Conservation (phyloP, 2,113 vertebrate genomes). For the Mugil cephalus region DNA sequence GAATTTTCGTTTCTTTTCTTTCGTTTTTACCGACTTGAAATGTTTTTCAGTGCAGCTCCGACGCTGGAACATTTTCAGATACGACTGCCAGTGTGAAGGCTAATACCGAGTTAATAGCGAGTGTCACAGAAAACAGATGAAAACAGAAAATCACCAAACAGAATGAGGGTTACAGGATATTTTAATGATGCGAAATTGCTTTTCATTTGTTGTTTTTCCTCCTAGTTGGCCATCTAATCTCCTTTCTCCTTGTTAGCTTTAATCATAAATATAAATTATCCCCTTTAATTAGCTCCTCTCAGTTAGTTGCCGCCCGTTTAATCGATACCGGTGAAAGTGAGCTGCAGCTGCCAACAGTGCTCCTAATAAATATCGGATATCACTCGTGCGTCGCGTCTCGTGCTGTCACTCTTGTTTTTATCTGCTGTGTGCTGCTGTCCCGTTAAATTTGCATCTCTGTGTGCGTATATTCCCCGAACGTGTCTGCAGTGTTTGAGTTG, state of each 20-base stretch:
- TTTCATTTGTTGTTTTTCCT: conserved; percentile 4
- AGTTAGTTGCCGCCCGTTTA: conserved; percentile 8
- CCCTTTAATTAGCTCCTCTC: conserved; percentile 29
- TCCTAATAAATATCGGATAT: conserved; percentile 26
- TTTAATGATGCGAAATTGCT: too few relatives aligned
- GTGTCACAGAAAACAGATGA: too few relatives aligned
- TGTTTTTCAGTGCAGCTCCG: too few relatives aligned
- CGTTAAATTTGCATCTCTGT: conserved; percentile 23
- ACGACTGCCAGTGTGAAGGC: too few relatives aligned
- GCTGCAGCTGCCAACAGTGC: conserved; percentile 29
- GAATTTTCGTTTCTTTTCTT: too few relatives aligned
- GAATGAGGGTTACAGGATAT: too few relatives aligned
- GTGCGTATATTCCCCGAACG: conserved; percentile 41
- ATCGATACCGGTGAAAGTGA: conserved; percentile 17
- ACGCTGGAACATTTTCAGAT: too few relatives aligned
- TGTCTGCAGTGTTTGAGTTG: conserved; percentile 63
- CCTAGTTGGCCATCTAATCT: neutral
- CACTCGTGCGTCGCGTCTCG: neutral
- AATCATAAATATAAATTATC: conserved; percentile 38
- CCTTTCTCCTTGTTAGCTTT: conserved; percentile 6
- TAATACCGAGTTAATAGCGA: too few relatives aligned
- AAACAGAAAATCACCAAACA: too few relatives aligned
- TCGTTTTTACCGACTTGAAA: too few relatives aligned
- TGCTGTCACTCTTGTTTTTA: neutral
- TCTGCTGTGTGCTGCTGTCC: conserved; percentile 21